Base-by-base conservation (phyloP, 1,140 invertebrate species). In the Sinella curviseta region DNA sequence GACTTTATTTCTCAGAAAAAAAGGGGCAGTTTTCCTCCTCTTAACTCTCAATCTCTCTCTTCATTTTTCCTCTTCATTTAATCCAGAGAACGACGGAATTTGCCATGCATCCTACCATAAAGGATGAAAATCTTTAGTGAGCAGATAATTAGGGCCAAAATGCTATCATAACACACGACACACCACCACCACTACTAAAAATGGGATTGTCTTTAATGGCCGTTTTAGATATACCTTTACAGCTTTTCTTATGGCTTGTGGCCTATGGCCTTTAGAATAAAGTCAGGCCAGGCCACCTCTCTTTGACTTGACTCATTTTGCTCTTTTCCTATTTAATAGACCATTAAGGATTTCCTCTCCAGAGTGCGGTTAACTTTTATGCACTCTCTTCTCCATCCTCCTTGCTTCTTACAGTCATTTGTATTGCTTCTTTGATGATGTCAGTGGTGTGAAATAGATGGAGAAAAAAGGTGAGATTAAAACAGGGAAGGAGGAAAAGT, bases 21-120 rank as follows among this genome's bases (percentile, higher is more conserved):
- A 70, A 26, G 57, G 16, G 26, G 24, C 16, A 65, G 8, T 16
- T 26, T n/a, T n/a, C 26, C 26, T 65, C 26, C 8, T 65, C 24
- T 65, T 65, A 65, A 16, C 24, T 65, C 57, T 65, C 57, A 65
- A 65, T 65, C 57, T 65, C 57, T 60, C 65, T 70, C 65, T 31
- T 70, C 65, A 70, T 60, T 70, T 70, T 70, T 70, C 65, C 65
- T 30, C 65, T 33, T 70, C 65, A 70, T 70, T 70, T 70, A 70
- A 33, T 33, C 65, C 65, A 30, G 30, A 60, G 20, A 48, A 48
- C n/a, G n/a, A n/a, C n/a, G 39, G 20, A 48, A 48, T 20, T 48
- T 48, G 8, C 26, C 24, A 4, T 26, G 57, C 57, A 65, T 26
- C 26, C 3, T 26, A 17, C 57, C 16, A 65, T 4, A 16, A n/a